phyloP scores from a whole-genome alignment of 2,113 vertebrate genomes.

The Macrotis lagotis region DNA sequence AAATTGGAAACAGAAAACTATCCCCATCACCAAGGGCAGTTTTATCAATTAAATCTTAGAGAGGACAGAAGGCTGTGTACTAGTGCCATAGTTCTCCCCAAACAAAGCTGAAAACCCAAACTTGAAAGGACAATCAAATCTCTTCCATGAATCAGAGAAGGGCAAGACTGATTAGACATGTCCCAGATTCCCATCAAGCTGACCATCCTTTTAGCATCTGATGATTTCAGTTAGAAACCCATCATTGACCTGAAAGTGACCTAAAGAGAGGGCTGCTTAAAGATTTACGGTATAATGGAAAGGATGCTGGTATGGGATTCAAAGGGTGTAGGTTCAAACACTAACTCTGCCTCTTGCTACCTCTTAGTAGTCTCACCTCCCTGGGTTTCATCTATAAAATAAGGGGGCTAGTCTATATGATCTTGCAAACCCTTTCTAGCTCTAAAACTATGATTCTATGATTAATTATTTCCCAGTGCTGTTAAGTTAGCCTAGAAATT shows the following conservation, averaged over 20 bases:
- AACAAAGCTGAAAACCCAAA: slow-evolving; percentile 12
- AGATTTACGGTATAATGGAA: neutral
- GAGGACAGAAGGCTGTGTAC: slow-evolving; percentile 18
- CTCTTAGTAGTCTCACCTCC: neutral
- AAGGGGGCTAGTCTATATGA: neutral
- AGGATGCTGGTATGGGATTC: neutral
- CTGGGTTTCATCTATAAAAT: neutral
- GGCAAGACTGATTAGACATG: neutral
- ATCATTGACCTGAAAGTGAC: neutral
- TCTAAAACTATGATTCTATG: neutral
- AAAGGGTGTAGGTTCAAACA: neutral
- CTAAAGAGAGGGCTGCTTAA: neutral
- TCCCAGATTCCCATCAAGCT: neutral
- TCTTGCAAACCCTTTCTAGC: neutral
- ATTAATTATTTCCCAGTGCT: neutral
- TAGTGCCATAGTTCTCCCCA: neutral
- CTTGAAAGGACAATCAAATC: slow-evolving; percentile 22
- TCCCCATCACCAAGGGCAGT: neutral
- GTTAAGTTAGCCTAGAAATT: neutral
- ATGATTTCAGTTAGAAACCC: neutral
- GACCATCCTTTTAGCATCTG: neutral
- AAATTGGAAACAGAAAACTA: slow-evolving; percentile 8
- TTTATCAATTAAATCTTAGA: slow-evolving; percentile 11
- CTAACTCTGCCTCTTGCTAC: neutral
- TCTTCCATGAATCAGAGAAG: neutral